A percentile compares a stretch with the other conserved stretches of the same genome.
Evolutionary conservation across 2,888 invertebrate genomes (phyloP).

Genomic region (Parnassius glacialis): DNA sequence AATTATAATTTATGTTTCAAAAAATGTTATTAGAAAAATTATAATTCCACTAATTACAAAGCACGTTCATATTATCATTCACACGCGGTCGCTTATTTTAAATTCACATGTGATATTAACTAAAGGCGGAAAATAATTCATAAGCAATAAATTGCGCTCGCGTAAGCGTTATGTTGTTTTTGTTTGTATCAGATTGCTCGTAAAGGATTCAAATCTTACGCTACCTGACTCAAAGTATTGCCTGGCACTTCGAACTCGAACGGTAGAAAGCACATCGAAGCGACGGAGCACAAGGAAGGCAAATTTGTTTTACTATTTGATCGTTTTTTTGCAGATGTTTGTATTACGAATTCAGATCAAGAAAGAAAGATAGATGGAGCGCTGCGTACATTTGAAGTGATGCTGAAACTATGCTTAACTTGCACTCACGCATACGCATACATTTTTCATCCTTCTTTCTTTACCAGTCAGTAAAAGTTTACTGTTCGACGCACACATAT

Average conservation of each 20-base stretch:
- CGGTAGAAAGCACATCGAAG: conserved; percentile 14
- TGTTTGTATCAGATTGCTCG: conserved; percentile 13
- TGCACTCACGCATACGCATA: too few species aligned
- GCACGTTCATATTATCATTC: too few species aligned
- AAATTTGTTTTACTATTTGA: conserved; percentile 21
- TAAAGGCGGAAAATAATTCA: neutral
- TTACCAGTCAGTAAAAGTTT: too few species aligned
- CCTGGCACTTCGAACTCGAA: conserved; percentile 1
- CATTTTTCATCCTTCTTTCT: too few species aligned
- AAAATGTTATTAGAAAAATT: too few species aligned
- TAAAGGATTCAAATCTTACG: conserved; percentile 18
- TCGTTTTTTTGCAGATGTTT: conserved; percentile 3
- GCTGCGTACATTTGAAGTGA: too few species aligned
- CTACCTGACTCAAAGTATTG: conserved; percentile 22
- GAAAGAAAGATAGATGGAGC: too few species aligned
- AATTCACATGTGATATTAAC: neutral
- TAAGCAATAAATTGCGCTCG: neutral
- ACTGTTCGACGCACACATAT: too few species aligned
- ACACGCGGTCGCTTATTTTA: too few species aligned
- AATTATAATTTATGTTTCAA: too few species aligned
- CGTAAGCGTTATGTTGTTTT: neutral
- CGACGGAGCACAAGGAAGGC: conserved; percentile 19
- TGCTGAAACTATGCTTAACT: too few species aligned
- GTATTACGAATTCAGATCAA: conserved; percentile 3
- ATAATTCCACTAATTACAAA: too few species aligned